These are phyloP conservation scores for Nomada fucata DNA, from an alignment of 2,888 invertebrate species.

Conservation along the genomic window DNA sequence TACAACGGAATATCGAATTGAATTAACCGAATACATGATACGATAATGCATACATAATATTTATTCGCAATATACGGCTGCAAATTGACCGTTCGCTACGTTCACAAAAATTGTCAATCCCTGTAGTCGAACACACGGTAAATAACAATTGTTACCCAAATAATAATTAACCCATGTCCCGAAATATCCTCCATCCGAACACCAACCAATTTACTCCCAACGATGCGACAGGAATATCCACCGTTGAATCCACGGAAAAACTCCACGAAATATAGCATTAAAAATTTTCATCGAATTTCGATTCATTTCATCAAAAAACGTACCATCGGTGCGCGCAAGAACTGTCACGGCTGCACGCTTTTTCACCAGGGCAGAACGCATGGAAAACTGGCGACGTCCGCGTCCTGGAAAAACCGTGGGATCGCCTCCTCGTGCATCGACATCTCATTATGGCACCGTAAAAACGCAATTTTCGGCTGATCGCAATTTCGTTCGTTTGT, in stretches of 20 bases:
- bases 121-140: too few relatives aligned
- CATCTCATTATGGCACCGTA: conserved; percentile 51
- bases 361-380: neutral
- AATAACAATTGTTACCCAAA: too few relatives aligned
- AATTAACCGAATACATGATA: neutral
- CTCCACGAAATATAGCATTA: too few relatives aligned
- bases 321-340: neutral
- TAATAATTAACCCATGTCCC: too few relatives aligned
- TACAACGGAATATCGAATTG: neutral
- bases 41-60: too few relatives aligned
- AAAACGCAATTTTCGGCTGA: conserved; percentile 58
- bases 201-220: neutral
- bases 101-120: too few relatives aligned
- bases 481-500: conserved; percentile 18
- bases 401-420: neutral
- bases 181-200: too few relatives aligned
- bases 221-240: neutral
- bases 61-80: too few relatives aligned
- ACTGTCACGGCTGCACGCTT: neutral
- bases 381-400: neutral
- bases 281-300: neutral
- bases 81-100: too few relatives aligned
- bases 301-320: neutral
- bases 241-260: too few relatives aligned
- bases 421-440: conserved; percentile 5